phyloP scores from a whole-genome alignment of 2,888 invertebrate genomes.

The Torymus aiolomorphi region DNA sequence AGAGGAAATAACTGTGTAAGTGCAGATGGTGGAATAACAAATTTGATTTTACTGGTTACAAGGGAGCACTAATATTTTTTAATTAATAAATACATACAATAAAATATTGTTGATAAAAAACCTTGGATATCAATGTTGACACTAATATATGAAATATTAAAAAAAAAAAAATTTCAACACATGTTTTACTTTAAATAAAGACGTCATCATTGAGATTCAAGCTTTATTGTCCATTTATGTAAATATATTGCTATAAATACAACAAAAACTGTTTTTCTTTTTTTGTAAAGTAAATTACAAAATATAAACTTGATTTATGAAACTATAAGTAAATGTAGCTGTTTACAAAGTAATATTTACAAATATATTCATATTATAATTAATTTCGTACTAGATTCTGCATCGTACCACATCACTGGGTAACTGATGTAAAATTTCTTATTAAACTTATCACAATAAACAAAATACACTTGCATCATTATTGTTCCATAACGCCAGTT shows the following conservation, averaged over 20 bases:
- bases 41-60: slow-evolving; percentile 45
- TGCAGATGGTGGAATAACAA: slow-evolving; percentile 44
- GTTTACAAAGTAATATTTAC: slow-evolving; percentile 58
- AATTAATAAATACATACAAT: slow-evolving; percentile 53
- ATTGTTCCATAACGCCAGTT: slow-evolving; percentile 39
- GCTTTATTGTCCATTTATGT: slow-evolving; percentile 41
- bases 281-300: slow-evolving; percentile 53
- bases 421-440: slow-evolving; percentile 50
- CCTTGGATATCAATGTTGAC: slow-evolving; percentile 46
- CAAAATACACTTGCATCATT: slow-evolving; percentile 46
- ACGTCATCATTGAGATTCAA: slow-evolving; percentile 49
- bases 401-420: slow-evolving; percentile 53
- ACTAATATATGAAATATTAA: background rate
- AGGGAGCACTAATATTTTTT: slow-evolving; percentile 44
- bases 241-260: slow-evolving; percentile 51
- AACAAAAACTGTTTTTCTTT: slow-evolving; percentile 43
- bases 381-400: slow-evolving; percentile 47
- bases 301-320: slow-evolving; percentile 53
- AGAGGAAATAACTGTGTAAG: slow-evolving; percentile 48
- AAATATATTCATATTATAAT: slow-evolving; percentile 52
- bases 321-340: slow-evolving; percentile 50
- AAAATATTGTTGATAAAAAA: slow-evolving; percentile 39
- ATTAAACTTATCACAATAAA: slow-evolving; percentile 55
- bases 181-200: slow-evolving; percentile 34
- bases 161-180: slow-evolving; percentile 28